These are phyloP conservation scores for Aegotheles bennettii DNA, from an alignment of 2,113 vertebrate species.

Conservation along the genomic window DNA sequence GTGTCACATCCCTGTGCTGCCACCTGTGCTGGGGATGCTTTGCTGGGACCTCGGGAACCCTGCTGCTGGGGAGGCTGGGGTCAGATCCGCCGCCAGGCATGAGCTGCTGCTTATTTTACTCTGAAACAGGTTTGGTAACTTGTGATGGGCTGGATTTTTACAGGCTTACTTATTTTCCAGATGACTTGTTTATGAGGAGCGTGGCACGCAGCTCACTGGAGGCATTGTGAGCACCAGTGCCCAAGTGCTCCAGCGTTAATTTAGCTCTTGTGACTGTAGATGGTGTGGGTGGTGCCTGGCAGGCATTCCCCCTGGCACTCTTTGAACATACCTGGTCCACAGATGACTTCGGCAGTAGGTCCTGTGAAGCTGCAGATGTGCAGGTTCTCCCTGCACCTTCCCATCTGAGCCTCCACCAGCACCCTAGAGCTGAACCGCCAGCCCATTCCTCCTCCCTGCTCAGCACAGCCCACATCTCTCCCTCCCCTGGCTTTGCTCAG, in stretches of 20 bases:
- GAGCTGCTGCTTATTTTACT: conserved; percentile 9
- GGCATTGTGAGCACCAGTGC: not conserved
- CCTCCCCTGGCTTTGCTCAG: not conserved
- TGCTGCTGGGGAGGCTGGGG: not conserved
- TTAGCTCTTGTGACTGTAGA: conserved; percentile 3
- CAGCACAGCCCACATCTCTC: not conserved
- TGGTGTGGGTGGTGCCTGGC: conserved; percentile 27
- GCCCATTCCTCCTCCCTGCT: not conserved
- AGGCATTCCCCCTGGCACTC: not conserved
- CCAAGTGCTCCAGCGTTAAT: not conserved
- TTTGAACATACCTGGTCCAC: not conserved
- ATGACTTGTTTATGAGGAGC: conserved; percentile 53
- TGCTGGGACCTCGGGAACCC: not conserved
- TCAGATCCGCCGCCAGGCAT: not conserved
- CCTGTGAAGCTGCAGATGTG: not conserved
- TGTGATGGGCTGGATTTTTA: conserved; percentile 41
- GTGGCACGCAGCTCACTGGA: not conserved
- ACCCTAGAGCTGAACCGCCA: not conserved
- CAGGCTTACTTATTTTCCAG: conserved; percentile 58
- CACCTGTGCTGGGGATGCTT: not conserved
- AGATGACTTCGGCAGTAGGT: not conserved
- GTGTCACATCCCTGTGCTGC: fast-evolving
- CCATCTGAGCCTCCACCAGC: not conserved
- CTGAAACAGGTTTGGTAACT: conserved; percentile 58
- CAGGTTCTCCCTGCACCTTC: not conserved